A percentile compares a stretch with the other conserved stretches of the same genome.
These are phyloP conservation scores for Drosophila sturtevanti DNA, from an alignment of 1,140 invertebrate species.

Conservation along the genomic window DNA sequence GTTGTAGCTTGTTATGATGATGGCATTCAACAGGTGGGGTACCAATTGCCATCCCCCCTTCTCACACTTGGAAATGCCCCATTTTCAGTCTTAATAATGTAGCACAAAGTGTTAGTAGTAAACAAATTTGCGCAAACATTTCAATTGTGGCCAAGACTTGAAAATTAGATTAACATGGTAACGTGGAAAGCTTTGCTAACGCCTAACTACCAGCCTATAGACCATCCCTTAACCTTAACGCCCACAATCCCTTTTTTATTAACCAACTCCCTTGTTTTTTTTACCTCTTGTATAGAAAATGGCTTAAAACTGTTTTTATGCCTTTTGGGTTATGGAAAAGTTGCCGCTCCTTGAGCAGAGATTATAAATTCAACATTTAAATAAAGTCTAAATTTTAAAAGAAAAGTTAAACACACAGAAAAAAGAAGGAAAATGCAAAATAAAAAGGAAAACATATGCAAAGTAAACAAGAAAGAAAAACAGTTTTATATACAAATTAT, in stretches of 20 bases:
- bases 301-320: background rate
- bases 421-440: background rate
- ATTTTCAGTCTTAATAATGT: background rate
- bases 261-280: no score
- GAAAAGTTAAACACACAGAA: background rate
- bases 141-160: background rate
- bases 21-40: slow-evolving; percentile 15
- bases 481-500: background rate
- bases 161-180: slow-evolving; percentile 3
- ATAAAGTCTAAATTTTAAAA: background rate
- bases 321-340: background rate
- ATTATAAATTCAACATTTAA: background rate
- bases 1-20: slow-evolving; percentile 7
- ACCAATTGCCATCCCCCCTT: background rate
- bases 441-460: background rate
- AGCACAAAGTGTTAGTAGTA: slow-evolving; percentile 6
- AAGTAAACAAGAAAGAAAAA: background rate
- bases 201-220: background rate
- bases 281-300: no score
- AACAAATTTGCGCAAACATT: slow-evolving; percentile 1
- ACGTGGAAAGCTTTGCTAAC: background rate
- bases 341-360: background rate
- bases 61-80: background rate
- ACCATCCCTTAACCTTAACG: background rate
- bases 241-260: no score